Conservation (phyloP, 2,797 vertebrate genomes). For the Galagoides demidoff region DNA sequence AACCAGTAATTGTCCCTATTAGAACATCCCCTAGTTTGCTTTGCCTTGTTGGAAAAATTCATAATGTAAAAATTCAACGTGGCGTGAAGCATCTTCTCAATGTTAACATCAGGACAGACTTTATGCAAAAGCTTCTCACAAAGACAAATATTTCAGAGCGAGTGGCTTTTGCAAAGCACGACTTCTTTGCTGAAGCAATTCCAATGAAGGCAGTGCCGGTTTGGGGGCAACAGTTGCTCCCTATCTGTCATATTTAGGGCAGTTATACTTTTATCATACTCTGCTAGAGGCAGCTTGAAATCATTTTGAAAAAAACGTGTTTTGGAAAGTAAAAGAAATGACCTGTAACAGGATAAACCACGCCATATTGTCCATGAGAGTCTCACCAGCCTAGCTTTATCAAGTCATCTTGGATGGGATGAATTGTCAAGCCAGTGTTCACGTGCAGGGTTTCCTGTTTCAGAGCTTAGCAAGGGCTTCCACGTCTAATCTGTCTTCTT, state of each 20-base stretch:
- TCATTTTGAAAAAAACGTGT: constrained; percentile 79
- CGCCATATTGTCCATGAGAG: constrained; percentile 43
- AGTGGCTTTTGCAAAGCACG: constrained; percentile 57
- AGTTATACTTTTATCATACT: constrained; percentile 71
- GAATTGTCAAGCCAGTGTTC: constrained; percentile 54
- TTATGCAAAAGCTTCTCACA: constrained; percentile 43
- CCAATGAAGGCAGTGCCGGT: not conserved
- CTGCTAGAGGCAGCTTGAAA: constrained; percentile 80
- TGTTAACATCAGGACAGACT: constrained; percentile 2
- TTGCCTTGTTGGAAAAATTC: constrained; percentile 38
- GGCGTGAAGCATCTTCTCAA: constrained; percentile 1
- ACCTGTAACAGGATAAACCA: constrained; percentile 74
- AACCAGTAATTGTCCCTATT: not conserved
- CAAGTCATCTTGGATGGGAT: constrained; percentile 27
- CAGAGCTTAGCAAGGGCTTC: constrained; percentile 34
- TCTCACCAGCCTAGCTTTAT: constrained; percentile 61
- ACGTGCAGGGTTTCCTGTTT: constrained; percentile 58
- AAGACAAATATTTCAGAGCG: constrained; percentile 44
- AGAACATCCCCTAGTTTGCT: not conserved
- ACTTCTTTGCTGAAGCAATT: constrained; percentile 57
- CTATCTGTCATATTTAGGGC: constrained; percentile 77
- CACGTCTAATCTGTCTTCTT: constrained; percentile 55
- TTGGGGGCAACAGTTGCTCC: constrained; percentile 82
- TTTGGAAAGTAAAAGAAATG: constrained; percentile 81
- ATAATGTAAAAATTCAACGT: not conserved